Conservation (phyloP, 2,797 vertebrate species). For the Labeo calbasu region DNA sequence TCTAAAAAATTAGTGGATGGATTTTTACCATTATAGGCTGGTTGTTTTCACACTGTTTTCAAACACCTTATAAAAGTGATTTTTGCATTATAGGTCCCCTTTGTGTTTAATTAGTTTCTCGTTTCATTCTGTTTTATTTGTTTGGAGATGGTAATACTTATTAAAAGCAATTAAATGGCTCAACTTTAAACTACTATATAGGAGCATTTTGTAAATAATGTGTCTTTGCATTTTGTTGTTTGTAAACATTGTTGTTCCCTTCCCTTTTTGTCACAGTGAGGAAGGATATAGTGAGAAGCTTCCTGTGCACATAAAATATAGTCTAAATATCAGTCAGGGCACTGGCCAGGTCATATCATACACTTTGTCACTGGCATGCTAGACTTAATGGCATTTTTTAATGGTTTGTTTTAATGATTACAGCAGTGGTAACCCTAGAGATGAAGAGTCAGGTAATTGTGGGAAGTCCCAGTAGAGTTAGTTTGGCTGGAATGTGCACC, state of each 20-base stretch:
- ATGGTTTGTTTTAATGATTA: background rate
- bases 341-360: background rate
- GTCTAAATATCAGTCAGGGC: background rate
- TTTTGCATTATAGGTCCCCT: no score
- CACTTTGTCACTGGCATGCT: background rate
- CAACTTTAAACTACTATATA: background rate
- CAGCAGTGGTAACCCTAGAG: background rate
- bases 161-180: background rate
- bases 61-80: no score
- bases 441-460: background rate
- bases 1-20: no score
- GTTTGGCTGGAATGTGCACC: constrained; percentile 34
- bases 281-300: constrained; percentile 17
- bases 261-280: background rate
- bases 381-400: background rate
- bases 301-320: constrained; percentile 4
- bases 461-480: constrained; percentile 2
- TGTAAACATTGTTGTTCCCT: constrained; percentile 1
- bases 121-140: background rate
- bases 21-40: no score
- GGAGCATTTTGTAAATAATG: background rate
- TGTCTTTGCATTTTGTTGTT: background rate
- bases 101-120: background rate
- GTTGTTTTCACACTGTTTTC: no score
- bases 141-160: background rate